Evolutionary conservation across 2,888 invertebrate genomes (phyloP), one percentile per base, ranked within the genome.

Genomic region (Dysmachus trigonus): DNA sequence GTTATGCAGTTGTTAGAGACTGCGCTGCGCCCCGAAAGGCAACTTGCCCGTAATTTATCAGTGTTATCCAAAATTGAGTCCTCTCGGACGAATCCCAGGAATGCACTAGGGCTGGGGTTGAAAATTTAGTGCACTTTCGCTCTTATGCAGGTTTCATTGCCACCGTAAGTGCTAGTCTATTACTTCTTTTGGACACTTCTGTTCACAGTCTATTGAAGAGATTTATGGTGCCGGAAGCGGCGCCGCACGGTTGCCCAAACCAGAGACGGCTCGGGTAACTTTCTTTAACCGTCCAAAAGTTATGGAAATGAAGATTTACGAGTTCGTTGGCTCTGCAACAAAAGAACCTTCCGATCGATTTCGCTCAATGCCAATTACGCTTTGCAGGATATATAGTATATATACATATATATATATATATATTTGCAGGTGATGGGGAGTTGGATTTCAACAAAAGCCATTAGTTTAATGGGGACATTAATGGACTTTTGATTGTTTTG

Each of bases 221-320:
- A 85, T 85, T 85, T 85, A 85, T 85, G 35, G 85, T 15, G 62
- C 35, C 35, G 31, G 77, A 79, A 62, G 77, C 79, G 47, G 85
- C 71, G 51, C 47, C 30, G 62, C 71, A 85, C 85, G 71, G 62
- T 72, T 41, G 85, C 47, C 76, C 51, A 33, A 85, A 85, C 71
- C 76, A 62, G 53, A 47, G 5, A 79, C 51, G 47, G 53, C 62
- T 33, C n/a, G 77, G 38, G 72, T 53, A 86, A 86, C 74, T 86
- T 73, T 82, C 82, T 86, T 82, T 73, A 47, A 51, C 53, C 73
- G 86, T 83, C 86, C 71, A 83, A 47, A 86, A 86, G 86, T 86
- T 86, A 86, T 86, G 86, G 86, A 86, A 86, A 86, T 86, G 86
- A 83, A 86, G 86, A 86, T 86, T 86, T 86, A 86, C 86, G 86